Evolutionary conservation across 2,797 vertebrate genomes (phyloP).

Genomic region (Danio kyathit): DNA sequence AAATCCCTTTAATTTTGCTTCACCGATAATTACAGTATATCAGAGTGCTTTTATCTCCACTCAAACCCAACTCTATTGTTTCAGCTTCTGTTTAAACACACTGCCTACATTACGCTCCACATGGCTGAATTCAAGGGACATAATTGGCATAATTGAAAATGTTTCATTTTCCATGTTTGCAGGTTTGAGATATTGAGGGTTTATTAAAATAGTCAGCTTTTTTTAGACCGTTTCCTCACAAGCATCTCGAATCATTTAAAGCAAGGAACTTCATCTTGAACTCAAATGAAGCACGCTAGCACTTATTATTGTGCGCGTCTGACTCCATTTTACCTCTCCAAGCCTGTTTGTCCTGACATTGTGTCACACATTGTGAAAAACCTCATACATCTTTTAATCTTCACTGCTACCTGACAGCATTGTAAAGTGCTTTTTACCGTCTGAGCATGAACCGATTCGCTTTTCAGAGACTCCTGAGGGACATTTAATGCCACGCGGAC

Average conservation of each 20-base stretch:
- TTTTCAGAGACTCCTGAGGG: background rate
- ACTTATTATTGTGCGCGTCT: constrained; percentile 17
- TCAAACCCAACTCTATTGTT: too few relatives aligned
- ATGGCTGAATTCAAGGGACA: too few relatives aligned
- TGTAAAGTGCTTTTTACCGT: constrained; percentile 13
- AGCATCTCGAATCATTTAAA: background rate
- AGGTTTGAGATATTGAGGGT: constrained; percentile 1
- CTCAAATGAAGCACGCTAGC: constrained; percentile 20
- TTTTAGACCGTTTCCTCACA: background rate
- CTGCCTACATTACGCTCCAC: too few relatives aligned
- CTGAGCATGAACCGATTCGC: constrained; percentile 4
- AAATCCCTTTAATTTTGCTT: too few relatives aligned
- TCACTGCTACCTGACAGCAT: constrained; percentile 15
- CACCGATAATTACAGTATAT: too few relatives aligned
- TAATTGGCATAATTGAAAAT: too few relatives aligned
- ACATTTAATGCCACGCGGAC: background rate
- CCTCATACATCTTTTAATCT: constrained; percentile 43
- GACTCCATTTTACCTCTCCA: background rate
- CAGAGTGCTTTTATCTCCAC: too few relatives aligned
- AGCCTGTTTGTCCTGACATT: constrained; percentile 17
- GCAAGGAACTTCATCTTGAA: background rate
- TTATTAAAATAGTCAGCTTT: constrained; percentile 25
- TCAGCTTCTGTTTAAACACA: too few relatives aligned
- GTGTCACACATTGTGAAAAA: constrained; percentile 1
- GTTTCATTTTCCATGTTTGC: too few relatives aligned